Evolutionary conservation across 1,140 invertebrate species (phyloP), one percentile per base, ranked within the genome.

Genomic region (Ctenoplectra terminalis): DNA sequence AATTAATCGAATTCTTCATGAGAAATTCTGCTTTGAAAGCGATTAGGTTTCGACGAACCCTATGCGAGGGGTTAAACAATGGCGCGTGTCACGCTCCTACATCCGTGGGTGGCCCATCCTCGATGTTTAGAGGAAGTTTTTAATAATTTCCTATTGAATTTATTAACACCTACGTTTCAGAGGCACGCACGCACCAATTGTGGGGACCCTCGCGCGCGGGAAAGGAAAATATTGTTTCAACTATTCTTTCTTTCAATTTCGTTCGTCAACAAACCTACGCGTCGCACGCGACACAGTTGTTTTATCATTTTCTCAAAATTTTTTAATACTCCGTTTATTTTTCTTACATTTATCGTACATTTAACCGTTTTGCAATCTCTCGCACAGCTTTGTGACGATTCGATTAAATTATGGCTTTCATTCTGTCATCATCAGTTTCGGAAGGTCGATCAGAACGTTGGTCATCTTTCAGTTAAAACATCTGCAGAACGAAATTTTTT

Each of bases 121-220:
- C 31, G 13, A 43, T 37, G 48, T 67, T 60, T 52, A 34, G 31
- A 87, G 81, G 61, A 77, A 86, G 85, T 75, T 84, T 81, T 70
- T 71, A 81, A 77, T 84, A 77, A 87, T 88, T 76, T 81, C 43
- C 52, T 66, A 74, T 81, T 78, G 46, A 78, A 79, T 88, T 82
- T 72, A 71, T 81, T 61, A 75, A 75, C 78, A 58, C 71, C n/a
- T 58, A 81, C 58, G n/a, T 66, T 66, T 15, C 48, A 23, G 48
- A 46, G 37, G 40, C 48, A 60, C 67, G n/a, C 40, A 56, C 46
- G 26, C 54, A 26, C 15, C 50, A 26, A 29, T 17, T 23, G 9
- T 29, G 1, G 15, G 3, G 15, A 40, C 29, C 20, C 40, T 26
- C 29, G 11, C 15, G 31, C 23, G 5, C 23, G 26, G 40, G 23